These are phyloP conservation scores for Eospalax fontanierii DNA, from an alignment of 2,797 vertebrate species.

Conservation along the genomic window DNA sequence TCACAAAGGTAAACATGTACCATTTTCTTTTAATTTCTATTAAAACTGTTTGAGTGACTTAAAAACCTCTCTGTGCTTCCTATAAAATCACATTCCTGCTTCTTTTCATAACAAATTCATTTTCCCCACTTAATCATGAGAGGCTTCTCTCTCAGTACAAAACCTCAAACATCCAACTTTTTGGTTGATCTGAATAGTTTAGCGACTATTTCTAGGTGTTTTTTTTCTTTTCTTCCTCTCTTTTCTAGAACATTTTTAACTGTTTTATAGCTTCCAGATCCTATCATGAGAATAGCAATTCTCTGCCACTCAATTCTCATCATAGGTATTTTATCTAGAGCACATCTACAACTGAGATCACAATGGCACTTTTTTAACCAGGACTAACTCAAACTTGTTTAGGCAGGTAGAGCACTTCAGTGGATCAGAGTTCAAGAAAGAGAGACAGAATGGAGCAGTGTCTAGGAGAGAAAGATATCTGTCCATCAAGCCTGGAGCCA, in stretches of 20 bases:
- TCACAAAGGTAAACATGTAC: background rate
- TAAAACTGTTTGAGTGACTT: background rate
- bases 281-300: background rate
- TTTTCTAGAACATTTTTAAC: background rate
- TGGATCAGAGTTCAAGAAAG: background rate
- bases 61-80: conserved; percentile 12
- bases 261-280: background rate
- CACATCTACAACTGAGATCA: background rate
- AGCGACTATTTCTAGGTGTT: background rate
- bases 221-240: background rate
- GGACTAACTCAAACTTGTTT: background rate
- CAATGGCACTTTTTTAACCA: background rate
- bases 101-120: background rate
- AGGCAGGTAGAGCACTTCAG: background rate
- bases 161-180: background rate
- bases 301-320: background rate
- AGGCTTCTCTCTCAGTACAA: background rate
- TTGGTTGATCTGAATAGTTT: background rate
- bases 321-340: background rate
- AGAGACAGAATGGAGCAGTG: background rate
- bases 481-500: background rate
- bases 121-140: background rate
- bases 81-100: background rate
- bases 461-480: background rate
- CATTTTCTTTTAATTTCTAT: background rate